Evolutionary conservation across 1,140 invertebrate species (phyloP), one percentile per base, ranked within the genome.

Genomic region (Penaeus indicus): DNA sequence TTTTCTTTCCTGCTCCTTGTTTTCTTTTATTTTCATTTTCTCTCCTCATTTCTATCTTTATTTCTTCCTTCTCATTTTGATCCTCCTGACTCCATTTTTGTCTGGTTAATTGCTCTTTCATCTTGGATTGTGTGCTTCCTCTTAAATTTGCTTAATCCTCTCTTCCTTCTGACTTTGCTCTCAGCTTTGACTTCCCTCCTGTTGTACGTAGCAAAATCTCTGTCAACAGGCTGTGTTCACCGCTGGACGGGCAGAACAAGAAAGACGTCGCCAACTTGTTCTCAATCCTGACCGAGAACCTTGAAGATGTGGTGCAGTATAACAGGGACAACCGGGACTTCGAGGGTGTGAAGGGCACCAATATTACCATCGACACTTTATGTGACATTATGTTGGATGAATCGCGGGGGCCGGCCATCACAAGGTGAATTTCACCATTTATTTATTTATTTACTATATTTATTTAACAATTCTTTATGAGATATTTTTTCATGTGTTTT

Each of bases 291-390:
- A 96, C 97, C 11, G 95, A 95, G 67, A 97, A 97, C 93, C 94
- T 94, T 91, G 93, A 94, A 91, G 97, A 95, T 64, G 94, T 98
- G 80, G 97, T 98, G 0, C 97, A 99, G 91, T 99, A 99, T 92
- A 99, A 98, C 92, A 97, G 97, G 92, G 97, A 98, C 91, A 98
- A 98, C 92, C 94, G 97, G 67, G 94, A 94, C 10, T 95, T 94
- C 91, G 95, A 95, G 91, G 94, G 94, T 69, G 94, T 93, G 0
- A 93, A 92, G 86, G 94, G 93, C 60, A 94, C 94, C 19, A 96
- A 95, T 89, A 94, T 97, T 3, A 97, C 97, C 0, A 96, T 98
- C 47, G 96, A 97, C 91, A 94, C 94, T 25, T 91, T 97, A 19
- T 98, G 97, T 92, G 93, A 95, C 89, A 94, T 97, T 84, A 95